Percentiles rank a stretch among this genome's conserved stretches.
Evolutionary conservation across 2,113 vertebrate species (phyloP).

Genomic region (Bothrops jararaca): DNA sequence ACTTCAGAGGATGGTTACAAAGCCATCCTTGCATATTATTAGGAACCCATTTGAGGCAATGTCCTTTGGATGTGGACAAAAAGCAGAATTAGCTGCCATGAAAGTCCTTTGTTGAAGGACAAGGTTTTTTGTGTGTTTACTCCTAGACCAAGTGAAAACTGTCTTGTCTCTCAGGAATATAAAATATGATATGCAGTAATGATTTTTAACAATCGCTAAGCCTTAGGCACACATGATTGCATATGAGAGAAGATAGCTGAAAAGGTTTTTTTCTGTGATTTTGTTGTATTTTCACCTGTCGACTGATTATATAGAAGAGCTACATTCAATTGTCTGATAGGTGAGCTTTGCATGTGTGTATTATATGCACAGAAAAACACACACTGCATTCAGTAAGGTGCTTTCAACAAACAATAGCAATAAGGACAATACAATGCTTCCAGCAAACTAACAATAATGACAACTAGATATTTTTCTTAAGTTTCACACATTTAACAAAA

Average conservation of each 20-base stretch:
- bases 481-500: conserved; percentile 45
- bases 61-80: conserved; percentile 73
- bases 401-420: conserved; percentile 48
- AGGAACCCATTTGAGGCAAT: conserved; percentile 65
- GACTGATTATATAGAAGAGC: conserved; percentile 58
- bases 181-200: conserved; percentile 71
- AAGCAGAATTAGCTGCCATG: conserved; percentile 78
- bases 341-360: conserved; percentile 58
- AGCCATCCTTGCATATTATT: conserved; percentile 55
- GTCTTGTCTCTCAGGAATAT: conserved; percentile 72
- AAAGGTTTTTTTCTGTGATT: conserved; percentile 41
- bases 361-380: conserved; percentile 62
- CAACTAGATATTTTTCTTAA: conserved; percentile 47
- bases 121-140: conserved; percentile 61
- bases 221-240: conserved; percentile 63
- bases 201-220: conserved; percentile 69
- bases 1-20: conserved; percentile 69
- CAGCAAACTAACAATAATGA: conserved; percentile 45
- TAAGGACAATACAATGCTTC: conserved; percentile 52
- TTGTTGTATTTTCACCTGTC: conserved; percentile 34
- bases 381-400: conserved; percentile 72
- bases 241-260: conserved; percentile 61
- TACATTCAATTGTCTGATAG: conserved; percentile 76
- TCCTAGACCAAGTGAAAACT: conserved; percentile 70
- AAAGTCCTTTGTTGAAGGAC: conserved; percentile 66